Percentiles rank a stretch among this genome's conserved stretches.
Conservation (phyloP, 2,888 invertebrate species). For the Yponomeuta cagnagella region DNA sequence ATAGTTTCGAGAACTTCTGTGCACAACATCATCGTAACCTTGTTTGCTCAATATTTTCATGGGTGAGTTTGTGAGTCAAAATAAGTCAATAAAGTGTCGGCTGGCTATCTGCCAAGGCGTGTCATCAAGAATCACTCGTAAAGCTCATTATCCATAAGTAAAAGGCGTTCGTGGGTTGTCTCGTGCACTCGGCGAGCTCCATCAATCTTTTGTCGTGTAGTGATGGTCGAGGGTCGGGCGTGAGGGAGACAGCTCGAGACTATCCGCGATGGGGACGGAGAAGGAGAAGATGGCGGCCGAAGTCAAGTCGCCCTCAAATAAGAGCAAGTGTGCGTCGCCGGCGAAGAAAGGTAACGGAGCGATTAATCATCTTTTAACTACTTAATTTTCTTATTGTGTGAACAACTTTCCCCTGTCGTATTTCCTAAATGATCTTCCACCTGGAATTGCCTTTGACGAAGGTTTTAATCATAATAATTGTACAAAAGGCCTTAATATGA, state of each 20-base stretch:
- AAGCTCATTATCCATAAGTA: constrained; percentile 48
- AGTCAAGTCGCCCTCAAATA: constrained; percentile 64
- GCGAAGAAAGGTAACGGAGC: constrained; percentile 64
- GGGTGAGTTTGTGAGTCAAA: neutral
- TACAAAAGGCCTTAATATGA: no score
- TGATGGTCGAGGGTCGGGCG: constrained; percentile 49
- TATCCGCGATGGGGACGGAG: constrained; percentile 58
- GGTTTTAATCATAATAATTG: no score
- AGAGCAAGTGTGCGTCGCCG: constrained; percentile 68
- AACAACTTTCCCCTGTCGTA: no score
- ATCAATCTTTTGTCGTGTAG: constrained; percentile 30
- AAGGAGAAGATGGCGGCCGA: constrained; percentile 71
- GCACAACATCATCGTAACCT: constrained; percentile 6
- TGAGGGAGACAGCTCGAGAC: constrained; percentile 55
- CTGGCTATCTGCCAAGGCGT: constrained; percentile 50
- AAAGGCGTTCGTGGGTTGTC: constrained; percentile 35
- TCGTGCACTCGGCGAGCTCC: constrained; percentile 27
- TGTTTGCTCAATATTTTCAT: neutral
- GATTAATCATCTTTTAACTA: neutral
- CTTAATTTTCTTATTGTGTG: no score
- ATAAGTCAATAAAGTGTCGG: constrained; percentile 46
- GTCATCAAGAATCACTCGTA: constrained; percentile 46
- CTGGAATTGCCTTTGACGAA: no score
- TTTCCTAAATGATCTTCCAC: no score
- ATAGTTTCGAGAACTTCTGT: constrained; percentile 25